Percentiles rank a stretch among this genome's conserved stretches.
phyloP scores from a whole-genome alignment of 2,113 vertebrate genomes.

The Oostethus manadensis region DNA sequence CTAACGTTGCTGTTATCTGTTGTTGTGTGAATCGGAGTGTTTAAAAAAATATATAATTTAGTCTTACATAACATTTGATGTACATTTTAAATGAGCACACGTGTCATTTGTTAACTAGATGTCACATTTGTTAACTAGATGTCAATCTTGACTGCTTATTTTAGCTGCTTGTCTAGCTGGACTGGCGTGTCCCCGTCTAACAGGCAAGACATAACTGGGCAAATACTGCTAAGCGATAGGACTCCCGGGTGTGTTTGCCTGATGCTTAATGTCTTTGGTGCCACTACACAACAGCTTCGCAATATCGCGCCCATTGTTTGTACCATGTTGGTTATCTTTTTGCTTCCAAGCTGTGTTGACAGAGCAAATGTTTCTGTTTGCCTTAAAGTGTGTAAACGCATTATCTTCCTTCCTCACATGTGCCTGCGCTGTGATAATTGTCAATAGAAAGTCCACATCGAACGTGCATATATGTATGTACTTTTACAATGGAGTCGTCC shows the following conservation, averaged over 20 bases:
- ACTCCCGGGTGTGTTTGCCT: slow-evolving; percentile 7
- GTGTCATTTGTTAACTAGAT: background rate
- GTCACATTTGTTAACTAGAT: background rate
- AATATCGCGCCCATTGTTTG: background rate
- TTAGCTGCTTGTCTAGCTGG: background rate
- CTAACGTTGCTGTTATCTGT: background rate
- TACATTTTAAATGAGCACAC: no score
- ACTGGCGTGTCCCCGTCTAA: no score
- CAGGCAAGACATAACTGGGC: background rate
- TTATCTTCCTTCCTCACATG: slow-evolving; percentile 33
- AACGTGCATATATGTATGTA: background rate
- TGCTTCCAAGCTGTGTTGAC: slow-evolving; percentile 52
- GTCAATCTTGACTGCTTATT: background rate
- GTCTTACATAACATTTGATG: no score
- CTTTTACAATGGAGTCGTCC: background rate
- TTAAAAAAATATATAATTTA: no score
- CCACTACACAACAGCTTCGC: slow-evolving; percentile 9
- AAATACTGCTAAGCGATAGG: slow-evolving; percentile 38
- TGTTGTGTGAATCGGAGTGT: background rate
- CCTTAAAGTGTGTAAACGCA: slow-evolving; percentile 1
- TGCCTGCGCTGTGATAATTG: background rate
- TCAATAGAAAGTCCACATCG: background rate
- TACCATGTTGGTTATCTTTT: slow-evolving; percentile 33
- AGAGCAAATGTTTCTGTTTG: background rate
- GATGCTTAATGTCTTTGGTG: slow-evolving; percentile 7